phyloP scores from a whole-genome alignment of 2,888 invertebrate genomes.

The Limnephilus marmoratus region DNA sequence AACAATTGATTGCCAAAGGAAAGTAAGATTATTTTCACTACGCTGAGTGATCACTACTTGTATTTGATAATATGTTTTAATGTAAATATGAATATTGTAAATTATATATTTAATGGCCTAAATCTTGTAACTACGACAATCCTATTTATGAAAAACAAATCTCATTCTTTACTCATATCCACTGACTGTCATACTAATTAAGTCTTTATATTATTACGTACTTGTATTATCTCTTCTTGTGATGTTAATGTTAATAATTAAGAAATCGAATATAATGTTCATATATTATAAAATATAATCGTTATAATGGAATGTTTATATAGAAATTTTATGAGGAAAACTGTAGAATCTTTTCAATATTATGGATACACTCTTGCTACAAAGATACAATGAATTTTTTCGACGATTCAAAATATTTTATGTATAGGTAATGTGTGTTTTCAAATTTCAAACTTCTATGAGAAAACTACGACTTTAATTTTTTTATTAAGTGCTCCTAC shows the following conservation, averaged over 20 bases:
- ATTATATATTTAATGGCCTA: conserved; percentile 63
- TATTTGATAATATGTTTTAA: neutral
- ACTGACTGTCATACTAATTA: conserved; percentile 57
- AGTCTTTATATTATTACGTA: conserved; percentile 24
- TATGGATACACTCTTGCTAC: neutral
- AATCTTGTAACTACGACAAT: conserved; percentile 66
- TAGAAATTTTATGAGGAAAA: neutral
- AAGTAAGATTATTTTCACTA: neutral
- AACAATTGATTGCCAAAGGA: neutral
- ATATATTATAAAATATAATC: neutral
- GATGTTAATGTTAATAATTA: conserved; percentile 47
- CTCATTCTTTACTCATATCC: conserved; percentile 55
- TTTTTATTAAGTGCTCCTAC: neutral
- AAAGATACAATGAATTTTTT: neutral
- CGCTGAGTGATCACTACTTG: neutral
- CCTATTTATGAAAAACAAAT: conserved; percentile 59
- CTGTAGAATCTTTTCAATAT: neutral
- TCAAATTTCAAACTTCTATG: neutral
- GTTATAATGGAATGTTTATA: neutral
- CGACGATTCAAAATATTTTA: neutral
- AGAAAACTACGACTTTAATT: neutral
- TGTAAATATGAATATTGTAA: conserved; percentile 33
- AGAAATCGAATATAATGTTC: conserved; percentile 23
- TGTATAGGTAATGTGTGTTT: neutral
- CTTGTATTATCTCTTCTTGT: conserved; percentile 48